Evolutionary conservation across 2,797 vertebrate genomes (phyloP).

Genomic region (Naso thynnoides): DNA sequence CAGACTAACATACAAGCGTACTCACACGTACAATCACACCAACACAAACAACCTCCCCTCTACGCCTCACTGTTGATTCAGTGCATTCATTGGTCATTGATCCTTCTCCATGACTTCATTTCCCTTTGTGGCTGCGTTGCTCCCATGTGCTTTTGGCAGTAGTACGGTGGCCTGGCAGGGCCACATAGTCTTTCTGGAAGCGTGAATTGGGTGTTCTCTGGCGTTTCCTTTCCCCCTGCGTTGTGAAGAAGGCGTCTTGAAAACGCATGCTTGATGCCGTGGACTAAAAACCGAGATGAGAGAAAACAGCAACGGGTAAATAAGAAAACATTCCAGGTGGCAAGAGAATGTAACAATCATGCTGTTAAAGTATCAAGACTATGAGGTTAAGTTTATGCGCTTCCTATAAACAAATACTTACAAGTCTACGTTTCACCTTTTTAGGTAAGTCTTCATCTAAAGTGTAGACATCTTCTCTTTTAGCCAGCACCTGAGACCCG

Average conservation of each 20-base stretch:
- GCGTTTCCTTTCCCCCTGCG: slow-evolving; percentile 92
- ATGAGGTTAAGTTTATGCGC: slow-evolving; percentile 23
- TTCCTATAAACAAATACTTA: slow-evolving; percentile 85
- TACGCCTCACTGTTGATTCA: slow-evolving; percentile 58
- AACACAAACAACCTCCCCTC: slow-evolving; percentile 17
- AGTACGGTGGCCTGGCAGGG: slow-evolving; percentile 90
- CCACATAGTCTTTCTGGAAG: slow-evolving; percentile 95
- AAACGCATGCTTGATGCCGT: slow-evolving; percentile 97
- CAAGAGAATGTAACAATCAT: not conserved
- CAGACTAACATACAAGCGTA: slow-evolving; percentile 23
- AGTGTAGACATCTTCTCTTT: slow-evolving; percentile 96
- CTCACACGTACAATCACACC: slow-evolving; percentile 11
- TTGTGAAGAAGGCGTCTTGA: slow-evolving; percentile 93
- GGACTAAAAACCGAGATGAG: slow-evolving; percentile 82
- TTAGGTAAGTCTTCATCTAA: slow-evolving; percentile 97
- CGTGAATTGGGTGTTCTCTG: slow-evolving; percentile 93
- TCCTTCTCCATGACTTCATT: slow-evolving; percentile 69
- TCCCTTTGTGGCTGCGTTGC: slow-evolving; percentile 88
- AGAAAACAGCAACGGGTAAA: slow-evolving; percentile 38
- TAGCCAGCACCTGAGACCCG: slow-evolving; percentile 94
- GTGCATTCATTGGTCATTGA: slow-evolving; percentile 72
- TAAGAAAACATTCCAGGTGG: slow-evolving; percentile 1
- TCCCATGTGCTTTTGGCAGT: slow-evolving; percentile 91
- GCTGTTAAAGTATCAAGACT: not conserved
- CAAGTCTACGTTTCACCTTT: slow-evolving; percentile 96